A percentile compares a stretch with the other conserved stretches of the same genome.
Evolutionary conservation across 2,797 vertebrate genomes (phyloP).

Genomic region (Clarias fuscus): DNA sequence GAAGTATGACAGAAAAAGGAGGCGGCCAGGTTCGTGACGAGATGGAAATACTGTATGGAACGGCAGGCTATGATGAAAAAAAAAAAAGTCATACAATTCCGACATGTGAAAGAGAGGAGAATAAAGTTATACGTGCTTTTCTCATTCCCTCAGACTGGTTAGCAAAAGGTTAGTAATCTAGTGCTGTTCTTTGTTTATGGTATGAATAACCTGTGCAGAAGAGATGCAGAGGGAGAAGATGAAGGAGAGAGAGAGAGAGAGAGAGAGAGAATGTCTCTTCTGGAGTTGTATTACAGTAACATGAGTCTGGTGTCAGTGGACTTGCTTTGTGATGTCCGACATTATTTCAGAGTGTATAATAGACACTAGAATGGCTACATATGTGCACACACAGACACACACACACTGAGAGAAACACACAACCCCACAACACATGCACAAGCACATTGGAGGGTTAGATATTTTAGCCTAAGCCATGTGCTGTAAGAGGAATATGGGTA

Average conservation of each 20-base stretch:
- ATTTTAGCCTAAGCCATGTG: constrained; percentile 55
- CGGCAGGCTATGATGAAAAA: constrained; percentile 65
- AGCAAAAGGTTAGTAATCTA: neutral
- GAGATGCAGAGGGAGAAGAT: constrained; percentile 44
- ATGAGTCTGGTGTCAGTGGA: constrained; percentile 38
- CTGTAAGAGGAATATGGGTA: constrained; percentile 51
- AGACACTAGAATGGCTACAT: constrained; percentile 43
- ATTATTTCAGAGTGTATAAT: constrained; percentile 37
- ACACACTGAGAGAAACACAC: constrained; percentile 15
- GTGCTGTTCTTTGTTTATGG: neutral
- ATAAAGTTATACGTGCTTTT: neutral
- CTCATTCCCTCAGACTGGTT: neutral
- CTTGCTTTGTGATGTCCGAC: constrained; percentile 39
- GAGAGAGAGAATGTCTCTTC: constrained; percentile 5
- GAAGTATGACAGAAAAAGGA: constrained; percentile 79
- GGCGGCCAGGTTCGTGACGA: neutral
- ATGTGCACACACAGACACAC: neutral
- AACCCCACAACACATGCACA: constrained; percentile 31
- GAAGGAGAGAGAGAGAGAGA: constrained; percentile 47
- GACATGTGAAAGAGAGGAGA: neutral
- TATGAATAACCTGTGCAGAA: neutral
- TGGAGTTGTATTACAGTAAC: constrained; percentile 43
- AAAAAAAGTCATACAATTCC: constrained; percentile 43
- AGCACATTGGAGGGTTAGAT: constrained; percentile 59
- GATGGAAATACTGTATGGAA: constrained; percentile 47